A percentile compares a stretch with the other conserved stretches of the same genome.
These are phyloP conservation scores for Pseudorasbora parva DNA, from an alignment of 2,113 vertebrate genomes.

Conservation along the genomic window DNA sequence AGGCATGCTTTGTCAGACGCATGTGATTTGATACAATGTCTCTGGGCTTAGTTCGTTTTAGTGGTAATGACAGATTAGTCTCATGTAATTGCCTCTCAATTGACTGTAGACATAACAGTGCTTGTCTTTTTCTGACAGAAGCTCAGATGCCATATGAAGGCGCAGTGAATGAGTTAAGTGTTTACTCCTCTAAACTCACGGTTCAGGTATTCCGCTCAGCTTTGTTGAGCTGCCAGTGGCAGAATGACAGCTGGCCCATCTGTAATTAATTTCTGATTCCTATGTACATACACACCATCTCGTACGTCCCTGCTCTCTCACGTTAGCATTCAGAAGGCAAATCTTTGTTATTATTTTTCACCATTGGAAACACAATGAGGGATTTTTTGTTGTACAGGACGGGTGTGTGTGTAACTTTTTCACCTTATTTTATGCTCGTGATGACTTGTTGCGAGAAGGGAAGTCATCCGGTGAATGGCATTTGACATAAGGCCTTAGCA, in stretches of 20 bases:
- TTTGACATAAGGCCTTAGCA: slow-evolving; percentile 38
- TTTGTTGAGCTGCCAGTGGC: slow-evolving; percentile 63
- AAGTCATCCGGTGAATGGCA: slow-evolving; percentile 41
- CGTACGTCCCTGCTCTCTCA: slow-evolving; percentile 67
- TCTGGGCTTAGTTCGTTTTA: slow-evolving; percentile 65
- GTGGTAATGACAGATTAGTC: slow-evolving; percentile 63
- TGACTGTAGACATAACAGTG: slow-evolving; percentile 55
- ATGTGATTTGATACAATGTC: slow-evolving; percentile 59
- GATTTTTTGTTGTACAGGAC: slow-evolving; percentile 73
- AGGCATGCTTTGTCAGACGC: slow-evolving; percentile 64
- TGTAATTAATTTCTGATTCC: slow-evolving; percentile 77
- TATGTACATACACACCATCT: slow-evolving; percentile 72
- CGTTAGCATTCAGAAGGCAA: slow-evolving; percentile 59
- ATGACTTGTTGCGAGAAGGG: slow-evolving; percentile 75
- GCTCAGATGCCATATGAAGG: slow-evolving; percentile 65
- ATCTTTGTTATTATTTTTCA: slow-evolving; percentile 70
- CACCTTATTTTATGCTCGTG: slow-evolving; percentile 72
- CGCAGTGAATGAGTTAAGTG: slow-evolving; percentile 64
- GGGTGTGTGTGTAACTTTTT: slow-evolving; percentile 77
- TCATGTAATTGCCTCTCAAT: slow-evolving; percentile 61
- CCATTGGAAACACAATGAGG: slow-evolving; percentile 69
- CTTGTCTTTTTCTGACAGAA: slow-evolving; percentile 68
- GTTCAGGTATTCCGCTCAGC: slow-evolving; percentile 66
- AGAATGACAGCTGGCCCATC: slow-evolving; percentile 67
- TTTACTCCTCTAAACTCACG: slow-evolving; percentile 71